Conservation (phyloP, 2,888 invertebrate species). For the Pelosia muscerda region DNA sequence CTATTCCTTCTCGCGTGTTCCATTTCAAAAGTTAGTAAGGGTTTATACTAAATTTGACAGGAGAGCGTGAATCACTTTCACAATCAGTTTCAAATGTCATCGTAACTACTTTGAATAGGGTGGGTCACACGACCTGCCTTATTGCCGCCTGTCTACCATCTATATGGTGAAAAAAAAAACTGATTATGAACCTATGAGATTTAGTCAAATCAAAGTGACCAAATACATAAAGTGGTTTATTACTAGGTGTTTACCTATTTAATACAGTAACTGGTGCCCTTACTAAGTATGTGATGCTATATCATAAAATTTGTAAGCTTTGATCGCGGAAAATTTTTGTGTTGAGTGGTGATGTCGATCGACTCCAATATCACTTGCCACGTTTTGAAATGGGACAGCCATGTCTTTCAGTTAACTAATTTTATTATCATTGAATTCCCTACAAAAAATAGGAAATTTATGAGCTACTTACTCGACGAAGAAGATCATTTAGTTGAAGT, state of each 20-base stretch:
- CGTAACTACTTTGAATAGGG: too few relatives aligned
- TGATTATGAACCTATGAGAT: too few relatives aligned
- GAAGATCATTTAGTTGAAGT: constrained; percentile 15
- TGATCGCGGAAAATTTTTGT: too few relatives aligned
- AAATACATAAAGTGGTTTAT: background rate
- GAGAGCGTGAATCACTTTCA: background rate
- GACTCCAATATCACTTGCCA: background rate
- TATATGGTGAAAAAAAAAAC: too few relatives aligned
- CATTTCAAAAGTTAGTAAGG: background rate
- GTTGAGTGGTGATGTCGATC: too few relatives aligned
- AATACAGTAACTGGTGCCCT: background rate
- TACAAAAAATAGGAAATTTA: too few relatives aligned
- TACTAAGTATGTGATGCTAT: background rate
- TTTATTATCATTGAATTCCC: too few relatives aligned
- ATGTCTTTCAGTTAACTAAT: background rate
- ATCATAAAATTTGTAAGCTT: too few relatives aligned
- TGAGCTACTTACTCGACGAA: too few relatives aligned
- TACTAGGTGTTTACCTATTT: background rate
- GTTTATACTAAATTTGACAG: background rate
- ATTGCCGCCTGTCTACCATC: too few relatives aligned
- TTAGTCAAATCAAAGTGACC: background rate
- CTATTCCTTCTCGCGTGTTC: background rate
- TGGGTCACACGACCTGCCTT: too few relatives aligned
- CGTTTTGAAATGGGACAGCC: background rate
- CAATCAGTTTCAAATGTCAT: too few relatives aligned